These are phyloP conservation scores for Cantharis lateralis DNA, from an alignment of 2,888 invertebrate genomes.

Conservation along the genomic window DNA sequence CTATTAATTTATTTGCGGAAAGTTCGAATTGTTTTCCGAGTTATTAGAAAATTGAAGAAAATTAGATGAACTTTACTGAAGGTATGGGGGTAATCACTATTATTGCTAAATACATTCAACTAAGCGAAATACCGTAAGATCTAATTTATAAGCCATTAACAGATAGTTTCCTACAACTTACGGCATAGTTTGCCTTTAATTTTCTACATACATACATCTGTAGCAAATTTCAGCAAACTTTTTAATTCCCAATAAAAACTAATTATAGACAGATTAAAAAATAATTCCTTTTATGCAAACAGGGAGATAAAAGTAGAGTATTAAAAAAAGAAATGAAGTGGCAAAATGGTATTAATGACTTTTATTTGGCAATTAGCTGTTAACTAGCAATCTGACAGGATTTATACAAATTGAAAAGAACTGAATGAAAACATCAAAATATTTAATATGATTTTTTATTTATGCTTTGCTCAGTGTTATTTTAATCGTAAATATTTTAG, in stretches of 20 bases:
- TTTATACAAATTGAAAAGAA: not conserved
- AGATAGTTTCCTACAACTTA: not conserved
- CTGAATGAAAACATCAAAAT: not conserved
- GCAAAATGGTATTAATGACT: not conserved
- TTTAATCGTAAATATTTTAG: slow-evolving; percentile 56
- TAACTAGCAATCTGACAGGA: not conserved
- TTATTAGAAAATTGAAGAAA: not conserved
- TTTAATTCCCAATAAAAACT: not conserved
- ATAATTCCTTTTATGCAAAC: not conserved
- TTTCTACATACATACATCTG: not conserved
- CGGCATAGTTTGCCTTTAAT: not conserved
- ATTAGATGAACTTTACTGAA: not conserved
- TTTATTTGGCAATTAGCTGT: not conserved
- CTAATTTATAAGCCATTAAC: not conserved
- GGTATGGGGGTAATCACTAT: not conserved
- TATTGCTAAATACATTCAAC: not conserved
- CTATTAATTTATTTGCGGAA: not conserved
- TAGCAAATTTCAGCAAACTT: not conserved
- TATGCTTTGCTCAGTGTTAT: not conserved
- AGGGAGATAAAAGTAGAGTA: not conserved
- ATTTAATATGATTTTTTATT: not conserved
- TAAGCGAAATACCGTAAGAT: not conserved
- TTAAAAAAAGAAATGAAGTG: not conserved
- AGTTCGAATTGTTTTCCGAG: not conserved
- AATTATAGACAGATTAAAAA: not conserved